Evolutionary conservation across 2,113 vertebrate species (phyloP).

Genomic region (Oryctolagus cuniculus): mOryCun1.1 NC_091434.1:64030501-64031000

Average conservation of each 20-base stretch:
- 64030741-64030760: neutral
- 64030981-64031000: no score
- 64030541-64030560: conserved; percentile 12
- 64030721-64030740: conserved; percentile 42
- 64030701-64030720: conserved; percentile 7
- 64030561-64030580: neutral
- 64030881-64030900: conserved; percentile 23
- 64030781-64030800: neutral
- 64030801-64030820: conserved; percentile 32
- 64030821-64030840: neutral
- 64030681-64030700: neutral
- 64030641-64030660: conserved; percentile 43
- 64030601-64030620: conserved; percentile 13
- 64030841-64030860: conserved; percentile 43
- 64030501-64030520: neutral
- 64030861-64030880: conserved; percentile 35
- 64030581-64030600: conserved; percentile 53
- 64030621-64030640: neutral
- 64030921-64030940: no score
- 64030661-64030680: neutral
- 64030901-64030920: no score
- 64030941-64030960: no score
- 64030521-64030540: conserved; percentile 1
- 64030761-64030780: neutral
- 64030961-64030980: no score